These are phyloP conservation scores for Lasius platythorax DNA, from an alignment of 2,888 invertebrate species.

Conservation along the genomic window DNA sequence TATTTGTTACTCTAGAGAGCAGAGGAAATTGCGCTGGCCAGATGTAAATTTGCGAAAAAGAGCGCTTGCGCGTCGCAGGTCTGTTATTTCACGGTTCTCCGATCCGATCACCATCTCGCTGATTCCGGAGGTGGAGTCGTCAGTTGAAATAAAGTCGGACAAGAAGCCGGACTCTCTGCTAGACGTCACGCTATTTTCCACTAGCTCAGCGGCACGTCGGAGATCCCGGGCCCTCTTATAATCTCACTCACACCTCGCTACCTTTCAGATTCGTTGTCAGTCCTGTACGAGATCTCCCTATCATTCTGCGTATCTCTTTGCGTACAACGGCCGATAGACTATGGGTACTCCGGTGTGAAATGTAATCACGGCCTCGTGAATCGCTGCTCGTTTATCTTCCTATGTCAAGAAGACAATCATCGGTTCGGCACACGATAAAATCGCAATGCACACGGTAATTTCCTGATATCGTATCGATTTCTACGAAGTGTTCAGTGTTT, in stretches of 20 bases:
- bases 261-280: conserved; percentile 36
- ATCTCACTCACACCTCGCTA: conserved; percentile 46
- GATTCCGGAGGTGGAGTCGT: conserved; percentile 48
- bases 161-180: conserved; percentile 28
- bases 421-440: background rate
- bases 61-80: conserved; percentile 3
- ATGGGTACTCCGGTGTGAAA: conserved; percentile 34
- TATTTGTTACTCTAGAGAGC: conserved; percentile 15
- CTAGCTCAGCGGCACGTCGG: conserved; percentile 69
- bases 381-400: conserved; percentile 42
- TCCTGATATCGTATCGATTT: conserved; percentile 7
- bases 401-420: conserved; percentile 29
- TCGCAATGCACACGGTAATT: conserved; percentile 21
- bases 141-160: conserved; percentile 57
- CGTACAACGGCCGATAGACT: conserved; percentile 46
- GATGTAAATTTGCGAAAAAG: conserved; percentile 16
- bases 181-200: conserved; percentile 76
- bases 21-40: conserved; percentile 19
- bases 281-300: conserved; percentile 50
- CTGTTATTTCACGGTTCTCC: conserved; percentile 48
- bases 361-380: conserved; percentile 39
- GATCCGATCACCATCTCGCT: conserved; percentile 36
- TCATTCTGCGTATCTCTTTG: conserved; percentile 51
- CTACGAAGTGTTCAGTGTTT: background rate
- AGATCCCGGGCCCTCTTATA: conserved; percentile 30